Conservation (phyloP, 1,140 invertebrate species). For the Saccostrea echinata region DNA sequence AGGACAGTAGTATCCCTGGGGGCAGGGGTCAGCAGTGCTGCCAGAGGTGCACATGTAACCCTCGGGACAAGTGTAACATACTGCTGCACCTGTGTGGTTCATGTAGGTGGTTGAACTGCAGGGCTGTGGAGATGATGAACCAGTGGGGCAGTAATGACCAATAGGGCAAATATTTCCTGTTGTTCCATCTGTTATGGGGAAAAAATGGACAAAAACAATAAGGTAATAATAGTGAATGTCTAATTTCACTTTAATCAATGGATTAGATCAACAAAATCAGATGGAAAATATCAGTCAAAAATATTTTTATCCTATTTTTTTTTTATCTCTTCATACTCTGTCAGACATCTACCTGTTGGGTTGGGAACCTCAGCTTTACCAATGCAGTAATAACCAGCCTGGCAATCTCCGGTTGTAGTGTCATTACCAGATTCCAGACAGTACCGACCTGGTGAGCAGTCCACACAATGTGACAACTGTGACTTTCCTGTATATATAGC, state of each 20-base stretch:
- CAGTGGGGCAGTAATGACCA: conserved; percentile 74
- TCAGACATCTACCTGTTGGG: conserved; percentile 68
- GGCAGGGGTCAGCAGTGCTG: conserved; percentile 71
- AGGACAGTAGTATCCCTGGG: conserved; percentile 77
- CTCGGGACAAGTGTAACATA: conserved; percentile 73
- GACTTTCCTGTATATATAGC: conserved; percentile 62
- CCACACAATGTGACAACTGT: conserved; percentile 62
- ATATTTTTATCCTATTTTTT: not conserved
- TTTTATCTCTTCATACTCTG: not conserved
- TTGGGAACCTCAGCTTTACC: conserved; percentile 69
- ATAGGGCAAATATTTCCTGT: conserved; percentile 76
- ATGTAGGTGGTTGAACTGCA: conserved; percentile 74
- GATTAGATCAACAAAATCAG: not conserved
- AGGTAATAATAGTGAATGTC: not conserved
- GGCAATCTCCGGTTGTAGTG: conserved; percentile 68
- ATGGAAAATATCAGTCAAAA: not conserved
- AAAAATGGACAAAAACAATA: conserved; percentile 32
- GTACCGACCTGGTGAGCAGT: conserved; percentile 70
- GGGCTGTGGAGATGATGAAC: conserved; percentile 60
- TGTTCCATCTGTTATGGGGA: conserved; percentile 65
- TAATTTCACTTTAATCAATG: not conserved
- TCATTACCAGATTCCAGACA: conserved; percentile 68
- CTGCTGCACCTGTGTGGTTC: conserved; percentile 74
- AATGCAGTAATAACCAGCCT: conserved; percentile 73
- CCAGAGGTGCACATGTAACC: conserved; percentile 73